phyloP scores from a whole-genome alignment of 1,140 invertebrate species.

The Hyphantria cunea region DNA sequence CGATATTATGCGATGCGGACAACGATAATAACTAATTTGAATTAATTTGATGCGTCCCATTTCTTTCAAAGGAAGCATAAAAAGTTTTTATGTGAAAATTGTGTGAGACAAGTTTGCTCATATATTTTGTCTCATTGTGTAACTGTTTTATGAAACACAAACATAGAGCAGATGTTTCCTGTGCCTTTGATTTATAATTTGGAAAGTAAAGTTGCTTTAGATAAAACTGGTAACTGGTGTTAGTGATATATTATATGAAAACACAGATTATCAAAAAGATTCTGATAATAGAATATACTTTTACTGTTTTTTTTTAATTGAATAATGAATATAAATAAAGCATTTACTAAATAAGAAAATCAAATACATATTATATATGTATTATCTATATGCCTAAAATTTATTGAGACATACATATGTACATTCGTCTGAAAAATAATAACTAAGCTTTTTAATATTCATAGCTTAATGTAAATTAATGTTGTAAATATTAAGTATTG shows the following conservation, averaged over 20 bases:
- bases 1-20: slow-evolving; percentile 61
- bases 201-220: slow-evolving; percentile 24
- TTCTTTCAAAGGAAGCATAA: slow-evolving; percentile 59
- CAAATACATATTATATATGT: too few relatives aligned
- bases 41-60: slow-evolving; percentile 60
- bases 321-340: too few relatives aligned
- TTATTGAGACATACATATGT: too few relatives aligned
- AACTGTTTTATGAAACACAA: slow-evolving; percentile 36
- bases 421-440: too few relatives aligned
- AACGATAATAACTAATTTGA: slow-evolving; percentile 66
- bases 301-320: too few relatives aligned
- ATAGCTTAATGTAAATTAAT: too few relatives aligned
- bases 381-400: too few relatives aligned
- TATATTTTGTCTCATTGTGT: slow-evolving; percentile 43
- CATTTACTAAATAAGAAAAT: background rate
- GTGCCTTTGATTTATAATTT: slow-evolving; percentile 40
- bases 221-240: slow-evolving; percentile 13
- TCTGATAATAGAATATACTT: slow-evolving; percentile 13
- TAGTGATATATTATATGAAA: slow-evolving; percentile 14
- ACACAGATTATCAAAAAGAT: slow-evolving; percentile 29
- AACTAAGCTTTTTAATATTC: too few relatives aligned
- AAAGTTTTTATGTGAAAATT: slow-evolving; percentile 54
- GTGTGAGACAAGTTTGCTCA: slow-evolving; percentile 38
- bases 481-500: too few relatives aligned
- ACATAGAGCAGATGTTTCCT: slow-evolving; percentile 53